Percentiles rank a stretch among this genome's conserved stretches.
Conservation (phyloP, 1,140 invertebrate genomes). For the Drosophila repleta region DNA sequence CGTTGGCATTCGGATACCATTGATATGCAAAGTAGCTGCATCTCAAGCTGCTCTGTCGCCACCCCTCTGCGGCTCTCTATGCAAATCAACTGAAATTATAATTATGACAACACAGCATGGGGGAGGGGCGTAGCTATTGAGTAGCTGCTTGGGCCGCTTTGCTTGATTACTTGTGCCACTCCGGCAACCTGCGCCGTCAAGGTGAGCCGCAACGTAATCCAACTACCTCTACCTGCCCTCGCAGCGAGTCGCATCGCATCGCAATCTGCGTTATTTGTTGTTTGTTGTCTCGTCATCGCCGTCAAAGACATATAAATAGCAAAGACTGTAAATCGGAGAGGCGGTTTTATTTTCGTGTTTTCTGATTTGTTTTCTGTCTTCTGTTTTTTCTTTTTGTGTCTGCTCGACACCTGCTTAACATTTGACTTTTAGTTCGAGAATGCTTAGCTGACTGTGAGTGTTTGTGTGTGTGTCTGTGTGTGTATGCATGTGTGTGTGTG, state of each 20-base stretch:
- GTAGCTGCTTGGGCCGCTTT: slow-evolving; percentile 64
- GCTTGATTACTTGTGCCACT: slow-evolving; percentile 36
- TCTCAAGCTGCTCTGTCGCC: slow-evolving; percentile 24
- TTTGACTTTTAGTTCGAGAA: slow-evolving; percentile 37
- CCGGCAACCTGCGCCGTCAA: slow-evolving; percentile 63
- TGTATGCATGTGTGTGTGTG: slow-evolving; percentile 7
- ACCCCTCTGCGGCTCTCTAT: background rate
- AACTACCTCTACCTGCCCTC: slow-evolving; percentile 44
- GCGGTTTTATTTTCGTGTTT: slow-evolving; percentile 24
- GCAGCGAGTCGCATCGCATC: slow-evolving; percentile 22
- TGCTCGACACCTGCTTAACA: slow-evolving; percentile 17
- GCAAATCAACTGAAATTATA: slow-evolving; percentile 8
- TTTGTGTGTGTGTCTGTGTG: slow-evolving; percentile 4
- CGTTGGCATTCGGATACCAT: slow-evolving; percentile 19
- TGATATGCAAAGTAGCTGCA: slow-evolving; percentile 45
- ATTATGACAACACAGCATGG: slow-evolving; percentile 24
- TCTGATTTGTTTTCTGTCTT: slow-evolving; percentile 3
- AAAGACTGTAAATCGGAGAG: slow-evolving; percentile 54
- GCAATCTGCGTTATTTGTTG: slow-evolving; percentile 3
- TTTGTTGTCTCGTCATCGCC: slow-evolving; percentile 17
- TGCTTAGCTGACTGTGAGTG: slow-evolving; percentile 13
- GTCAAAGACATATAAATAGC: slow-evolving; percentile 56
- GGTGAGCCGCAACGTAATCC: slow-evolving; percentile 63
- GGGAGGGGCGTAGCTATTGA: slow-evolving; percentile 42
- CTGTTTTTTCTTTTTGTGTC: too few relatives aligned